Evolutionary conservation across 2,113 vertebrate genomes (phyloP), one percentile per base, ranked within the genome.

Genomic region (Poecilia latipinna): DNA sequence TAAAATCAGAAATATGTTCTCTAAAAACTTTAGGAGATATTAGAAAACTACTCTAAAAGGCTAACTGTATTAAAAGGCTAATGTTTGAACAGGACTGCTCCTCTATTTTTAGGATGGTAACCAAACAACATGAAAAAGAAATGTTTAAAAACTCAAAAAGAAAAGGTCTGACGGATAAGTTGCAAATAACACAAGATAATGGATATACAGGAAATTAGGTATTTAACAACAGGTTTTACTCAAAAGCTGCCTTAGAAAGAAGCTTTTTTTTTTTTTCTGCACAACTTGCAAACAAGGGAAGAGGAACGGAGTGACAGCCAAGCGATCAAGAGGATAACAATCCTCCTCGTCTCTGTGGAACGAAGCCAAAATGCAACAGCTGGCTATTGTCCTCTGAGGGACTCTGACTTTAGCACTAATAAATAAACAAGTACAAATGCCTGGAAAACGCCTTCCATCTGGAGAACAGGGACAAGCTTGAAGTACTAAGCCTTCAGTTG

Each of bases 321-420:
- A 78, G 91, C 75, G 69, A 90, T 90, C 82, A 83, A 63, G 66
- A 88, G 80, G 82, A 89, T 86, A 88, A 85, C 82, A 84, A 73
- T 85, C 74, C 92, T 12, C 93, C 92, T 1, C 67, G 92, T 75
- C 92, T 94, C 69, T 28, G 80, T 3, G 94, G 94, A 8, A 94
- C 95, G 62, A 93, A 96, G 70, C 94, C 80, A 93, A 0, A 96
- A 96, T 57, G 89, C 94, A 85, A 95, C 96, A 2, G 96, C 92
- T 94, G 94, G 92, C 86, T 80, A 82, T 86, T 88, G 95, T 10
- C 95, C 96, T 13, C 96, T 92, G 0, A 96, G 97, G 4, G 95
- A 94, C 3, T 94, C 94, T 0, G 95, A 94, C 87, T 91, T 90
- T 86, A 91, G 82, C 79, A 75, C 84, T 81, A 89, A 93, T 89